Base-by-base conservation (phyloP, 2,113 vertebrate species). In the Hyperopisus bebe region DNA sequence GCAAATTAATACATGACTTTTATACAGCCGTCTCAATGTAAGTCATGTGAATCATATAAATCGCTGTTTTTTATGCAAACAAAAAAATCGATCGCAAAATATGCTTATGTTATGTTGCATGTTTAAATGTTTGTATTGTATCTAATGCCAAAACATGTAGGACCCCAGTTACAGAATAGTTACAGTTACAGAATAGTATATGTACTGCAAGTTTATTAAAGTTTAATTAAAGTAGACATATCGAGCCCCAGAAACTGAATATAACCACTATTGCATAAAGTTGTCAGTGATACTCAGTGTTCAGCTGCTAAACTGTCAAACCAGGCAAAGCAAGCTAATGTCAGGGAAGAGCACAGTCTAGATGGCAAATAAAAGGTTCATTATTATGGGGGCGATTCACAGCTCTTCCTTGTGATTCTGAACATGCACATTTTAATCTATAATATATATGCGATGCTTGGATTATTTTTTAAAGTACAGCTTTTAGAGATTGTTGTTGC, bases 261-360 rank as follows among this genome's bases (percentile, higher is more conserved):
- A 83, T 84, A 84, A 84, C 21, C 82, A 47, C 82, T 84, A 84
- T 84, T n/a, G 82, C 42, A 84, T 21, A 84, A 44, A 84, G 19
- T 24, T 47, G 44, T 84, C 82, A 84, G 3, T 44, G 42, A 24
- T n/a, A 84, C 24, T 24, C 39, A 47, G 82, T 46, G 39, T 84
- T 44, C 44, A 84, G 44, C 82, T 84, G 82, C 10, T 84, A 84
- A 44, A 10, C 15, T 84, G 82, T 47, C 44, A 84, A n/a, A 84
- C 42, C 42, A 44, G 42, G 21, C 42, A n/a, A 83, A 47, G 39
- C 80, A 7, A 42, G 19, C 44, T 84, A 10, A 47, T 11, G 44
- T 84, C 82, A 84, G 44, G 44, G 44, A 47, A 84, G 82, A 47
- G 7, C 21, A 44, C 2, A 47, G 82, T 8, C 82, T 84, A 42